Base-by-base conservation (phyloP, 2,888 invertebrate genomes). In the Dynastes grantii region DNA sequence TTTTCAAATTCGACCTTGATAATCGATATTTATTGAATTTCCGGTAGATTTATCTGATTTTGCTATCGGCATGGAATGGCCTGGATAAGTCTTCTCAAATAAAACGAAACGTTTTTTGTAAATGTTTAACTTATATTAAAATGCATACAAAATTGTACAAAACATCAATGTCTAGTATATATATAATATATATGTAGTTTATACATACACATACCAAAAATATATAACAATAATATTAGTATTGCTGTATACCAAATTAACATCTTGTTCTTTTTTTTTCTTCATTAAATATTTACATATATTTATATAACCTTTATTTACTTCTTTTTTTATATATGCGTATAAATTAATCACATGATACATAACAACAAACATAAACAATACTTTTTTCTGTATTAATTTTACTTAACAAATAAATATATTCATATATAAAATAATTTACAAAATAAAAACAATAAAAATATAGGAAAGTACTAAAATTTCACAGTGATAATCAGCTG, bases 101-200 rank as follows among this genome's bases (percentile, higher is more conserved):
- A 77, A 77, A 77, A 76, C 53, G 45, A 61, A 16, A 22, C 51
- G 32, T n/a, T 64, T 22, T 64, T 65, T 76, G 77, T 78, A 79
- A 79, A 76, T 76, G 76, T 79, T 79, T 73, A 79, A 79, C 79
- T 79, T 79, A 81, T 81, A 82, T 81, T 80, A 79, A 81, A 82
- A 81, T 82, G 82, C 78, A 81, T 82, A 82, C 82, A 82, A 83
- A 82, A 83, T 81, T 83, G 83, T 83, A 83, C 80, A 83, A 83
- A 83, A 83, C 80, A 82, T 82, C 79, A 80, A 82, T 80, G 77
- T 78, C 76, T 78, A 78, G 78, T 8, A 45, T 45, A 45, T 45
- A 45, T 45, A 45, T 45, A 11, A 45, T 45, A 45, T 8, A 45
- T 8, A 80, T 73, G 76, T 78, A 80, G 68, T 80, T 78, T 78